Evolutionary conservation across 2,888 invertebrate genomes (phyloP), one percentile per base, ranked within the genome.

Genomic region (Dimorphilus gyrociliatus): DNA sequence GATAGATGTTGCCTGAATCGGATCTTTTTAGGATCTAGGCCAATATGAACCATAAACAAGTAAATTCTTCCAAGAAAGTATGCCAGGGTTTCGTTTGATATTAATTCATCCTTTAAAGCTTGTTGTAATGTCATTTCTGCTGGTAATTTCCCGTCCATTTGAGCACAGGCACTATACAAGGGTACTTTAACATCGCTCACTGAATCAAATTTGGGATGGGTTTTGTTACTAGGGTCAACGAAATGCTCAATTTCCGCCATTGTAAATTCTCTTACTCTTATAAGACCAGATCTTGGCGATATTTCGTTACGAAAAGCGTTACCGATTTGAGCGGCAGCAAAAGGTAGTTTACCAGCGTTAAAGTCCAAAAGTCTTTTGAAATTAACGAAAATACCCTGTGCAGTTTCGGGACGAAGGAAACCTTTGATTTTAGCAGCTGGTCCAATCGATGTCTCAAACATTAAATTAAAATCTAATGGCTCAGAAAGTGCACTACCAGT

Each of bases 231-330:
- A 0, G 90, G 85, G 66, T 97, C 92, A 63, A 92, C 90, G 62
- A 99, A 99, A 66, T 99, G 92, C 64, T 99, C 97, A 48, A 99
- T 97, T 69, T 99, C 97, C 37, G 90, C 92, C 94, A 99, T 94
- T 0, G 92, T 94, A 56, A 99, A 99, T 62, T 99, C 97, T 51
- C 92, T 60, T 1, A 94, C 90, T 50, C 94, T 71, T 25, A 94
- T 76, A 7, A 94, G 68, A 1, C 94, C 94, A 40, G 90, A 86
- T 37, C 97, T 71, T 2, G 97, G 97, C 1, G 97, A 97, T 49
- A 99, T 99, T 70, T 99, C 97, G 68, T 99, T 99, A 45, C 97
- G 74, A 60, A 97, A 99, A 1, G 97, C 80, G 58, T 84, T 84
- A 41, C 97, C 97, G 51, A 99, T 92, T 68, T 99, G 97, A 8